A percentile compares a stretch with the other conserved stretches of the same genome.
Evolutionary conservation across 2,113 vertebrate genomes (phyloP).

Genomic region (Fregata magnificens): DNA sequence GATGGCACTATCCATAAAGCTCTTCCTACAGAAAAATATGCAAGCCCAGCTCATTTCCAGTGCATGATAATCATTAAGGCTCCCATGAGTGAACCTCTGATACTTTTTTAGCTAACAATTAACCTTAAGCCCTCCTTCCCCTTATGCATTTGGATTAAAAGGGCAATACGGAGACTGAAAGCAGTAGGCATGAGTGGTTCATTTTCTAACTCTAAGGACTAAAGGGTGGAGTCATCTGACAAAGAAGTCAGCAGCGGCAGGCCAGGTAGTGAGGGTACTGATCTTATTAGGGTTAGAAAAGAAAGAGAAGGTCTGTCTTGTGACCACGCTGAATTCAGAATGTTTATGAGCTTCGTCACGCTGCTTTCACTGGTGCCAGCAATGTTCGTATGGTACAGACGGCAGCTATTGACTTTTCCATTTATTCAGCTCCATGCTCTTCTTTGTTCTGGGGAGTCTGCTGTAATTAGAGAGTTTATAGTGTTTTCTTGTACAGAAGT

Average conservation of each 20-base stretch:
- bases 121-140: constrained; percentile 20
- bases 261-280: not conserved
- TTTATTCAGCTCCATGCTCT: not conserved
- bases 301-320: not conserved
- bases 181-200: not conserved
- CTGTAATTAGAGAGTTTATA: not conserved
- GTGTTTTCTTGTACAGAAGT: not conserved
- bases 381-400: not conserved
- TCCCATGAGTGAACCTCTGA: not conserved
- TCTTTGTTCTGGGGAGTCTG: not conserved
- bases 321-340: not conserved
- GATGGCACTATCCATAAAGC: not conserved
- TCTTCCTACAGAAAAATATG: constrained; percentile 11
- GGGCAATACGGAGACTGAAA: not conserved
- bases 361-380: not conserved
- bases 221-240: not conserved
- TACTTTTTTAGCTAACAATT: constrained; percentile 44
- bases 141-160: constrained; percentile 1
- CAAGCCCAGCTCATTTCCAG: constrained; percentile 34
- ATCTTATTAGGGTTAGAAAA: not conserved
- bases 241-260: not conserved
- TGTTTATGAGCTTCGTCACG: not conserved
- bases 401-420: not conserved
- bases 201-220: not conserved
- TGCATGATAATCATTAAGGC: not conserved